These are phyloP conservation scores for Drosophila orosa DNA, from an alignment of 1,140 invertebrate genomes.

Conservation along the genomic window DNA sequence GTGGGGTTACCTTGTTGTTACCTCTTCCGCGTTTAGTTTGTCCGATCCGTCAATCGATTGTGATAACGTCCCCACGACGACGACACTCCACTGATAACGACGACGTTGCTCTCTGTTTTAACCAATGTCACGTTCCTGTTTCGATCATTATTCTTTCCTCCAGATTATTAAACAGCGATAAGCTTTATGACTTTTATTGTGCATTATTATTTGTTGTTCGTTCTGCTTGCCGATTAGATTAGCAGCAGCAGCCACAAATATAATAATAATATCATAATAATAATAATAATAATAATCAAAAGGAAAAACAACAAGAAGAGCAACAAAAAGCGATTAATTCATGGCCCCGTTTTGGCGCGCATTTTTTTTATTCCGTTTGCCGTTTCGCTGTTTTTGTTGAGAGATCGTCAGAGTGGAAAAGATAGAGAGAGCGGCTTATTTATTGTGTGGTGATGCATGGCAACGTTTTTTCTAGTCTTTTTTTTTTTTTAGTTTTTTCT, in stretches of 20 bases:
- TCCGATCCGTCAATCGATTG: slow-evolving; percentile 22
- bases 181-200: slow-evolving; percentile 41
- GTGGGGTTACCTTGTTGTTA: neutral
- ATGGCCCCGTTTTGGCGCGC: slow-evolving; percentile 50
- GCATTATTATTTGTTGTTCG: slow-evolving; percentile 24
- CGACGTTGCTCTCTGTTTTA: slow-evolving; percentile 11
- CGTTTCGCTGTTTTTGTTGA: slow-evolving; percentile 1
- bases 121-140: slow-evolving; percentile 44
- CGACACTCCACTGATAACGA: too few species aligned
- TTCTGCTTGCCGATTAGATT: slow-evolving; percentile 39
- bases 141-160: slow-evolving; percentile 1
- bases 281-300: slow-evolving; percentile 12
- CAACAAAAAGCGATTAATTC: slow-evolving; percentile 33
- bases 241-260: slow-evolving; percentile 7
- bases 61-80: slow-evolving; percentile 9
- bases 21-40: slow-evolving; percentile 28
- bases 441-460: slow-evolving; percentile 19
- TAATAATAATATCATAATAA: slow-evolving; percentile 15
- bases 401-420: slow-evolving; percentile 24
- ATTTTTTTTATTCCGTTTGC: slow-evolving; percentile 10
- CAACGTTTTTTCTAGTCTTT: slow-evolving; percentile 15
- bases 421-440: slow-evolving; percentile 12
- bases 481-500: slow-evolving; percentile 1
- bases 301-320: neutral
- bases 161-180: slow-evolving; percentile 28